Percentiles rank a stretch among this genome's conserved stretches.
Conservation (phyloP, 2,797 vertebrate genomes). For the Danio aesculapii region DNA sequence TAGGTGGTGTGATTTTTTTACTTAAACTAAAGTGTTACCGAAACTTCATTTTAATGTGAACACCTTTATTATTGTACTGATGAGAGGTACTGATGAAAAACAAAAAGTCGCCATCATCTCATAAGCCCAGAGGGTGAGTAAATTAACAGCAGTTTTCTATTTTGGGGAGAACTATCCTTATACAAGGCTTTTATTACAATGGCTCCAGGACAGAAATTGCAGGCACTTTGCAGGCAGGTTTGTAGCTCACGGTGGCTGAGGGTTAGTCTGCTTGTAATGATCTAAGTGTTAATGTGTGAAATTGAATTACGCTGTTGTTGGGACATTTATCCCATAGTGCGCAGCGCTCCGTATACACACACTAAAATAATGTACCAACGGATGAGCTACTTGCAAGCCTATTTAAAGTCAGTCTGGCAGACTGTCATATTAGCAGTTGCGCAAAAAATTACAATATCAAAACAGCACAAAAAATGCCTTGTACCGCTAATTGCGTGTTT, state of each 20-base stretch:
- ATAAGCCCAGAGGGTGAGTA: too few species aligned
- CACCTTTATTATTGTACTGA: too few species aligned
- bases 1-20: too few species aligned
- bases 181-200: not conserved
- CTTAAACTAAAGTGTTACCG: too few species aligned
- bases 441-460: constrained; percentile 44
- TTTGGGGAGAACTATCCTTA: too few species aligned
- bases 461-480: not conserved
- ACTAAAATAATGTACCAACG: constrained; percentile 4
- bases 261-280: constrained; percentile 65
- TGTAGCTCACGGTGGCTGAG: constrained; percentile 9
- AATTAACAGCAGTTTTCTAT: too few species aligned
- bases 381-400: constrained; percentile 39
- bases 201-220: constrained; percentile 9
- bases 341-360: not conserved
- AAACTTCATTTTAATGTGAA: too few species aligned
- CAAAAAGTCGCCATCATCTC: too few species aligned
- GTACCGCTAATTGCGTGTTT: constrained; percentile 9
- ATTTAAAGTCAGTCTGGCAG: constrained; percentile 41
- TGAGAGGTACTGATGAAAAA: too few species aligned
- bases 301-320: constrained; percentile 25
- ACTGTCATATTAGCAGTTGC: constrained; percentile 41
- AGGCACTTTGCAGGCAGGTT: too few species aligned
- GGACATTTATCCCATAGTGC: constrained; percentile 11
- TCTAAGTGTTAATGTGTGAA: constrained; percentile 61